A percentile compares a stretch with the other conserved stretches of the same genome.
Conservation (phyloP, 2,888 invertebrate species). For the Petrolisthes manimaculis region DNA sequence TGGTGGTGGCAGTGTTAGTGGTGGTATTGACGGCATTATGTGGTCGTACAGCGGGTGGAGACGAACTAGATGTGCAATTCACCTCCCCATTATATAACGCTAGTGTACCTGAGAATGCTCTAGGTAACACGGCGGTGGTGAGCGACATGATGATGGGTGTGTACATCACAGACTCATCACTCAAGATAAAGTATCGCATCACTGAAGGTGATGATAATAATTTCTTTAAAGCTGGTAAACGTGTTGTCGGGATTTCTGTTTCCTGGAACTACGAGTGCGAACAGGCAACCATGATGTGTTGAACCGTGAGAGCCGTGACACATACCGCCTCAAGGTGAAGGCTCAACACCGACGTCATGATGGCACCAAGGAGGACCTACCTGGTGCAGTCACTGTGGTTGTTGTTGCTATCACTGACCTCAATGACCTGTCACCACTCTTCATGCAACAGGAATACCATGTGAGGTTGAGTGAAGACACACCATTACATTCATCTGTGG, state of each 20-base stretch:
- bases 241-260: slow-evolving; percentile 95
- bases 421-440: slow-evolving; percentile 93
- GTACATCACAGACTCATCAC: slow-evolving; percentile 70
- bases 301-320: slow-evolving; percentile 80
- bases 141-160: slow-evolving; percentile 85
- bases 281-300: slow-evolving; percentile 88
- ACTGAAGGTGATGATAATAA: slow-evolving; percentile 87
- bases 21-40: neutral
- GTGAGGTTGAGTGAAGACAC: slow-evolving; percentile 89
- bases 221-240: slow-evolving; percentile 92
- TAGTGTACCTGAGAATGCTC: slow-evolving; percentile 91
- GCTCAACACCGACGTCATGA: slow-evolving; percentile 61
- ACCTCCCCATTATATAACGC: slow-evolving; percentile 84
- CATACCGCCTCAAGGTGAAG: slow-evolving; percentile 56
- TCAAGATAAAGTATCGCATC: slow-evolving; percentile 84
- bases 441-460: slow-evolving; percentile 90
- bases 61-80: slow-evolving; percentile 75
- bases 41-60: slow-evolving; percentile 21
- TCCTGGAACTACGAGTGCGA: slow-evolving; percentile 88
- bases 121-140: slow-evolving; percentile 84
- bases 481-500: slow-evolving; percentile 77
- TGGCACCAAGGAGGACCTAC: slow-evolving; percentile 56
- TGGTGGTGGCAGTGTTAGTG: slow-evolving; percentile 34
- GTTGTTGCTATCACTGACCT: slow-evolving; percentile 83
- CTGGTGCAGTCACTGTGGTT: slow-evolving; percentile 76